Evolutionary conservation across 1,140 invertebrate genomes (phyloP), one percentile per base, ranked within the genome.

Genomic region (Hesperophylax magnus): DNA sequence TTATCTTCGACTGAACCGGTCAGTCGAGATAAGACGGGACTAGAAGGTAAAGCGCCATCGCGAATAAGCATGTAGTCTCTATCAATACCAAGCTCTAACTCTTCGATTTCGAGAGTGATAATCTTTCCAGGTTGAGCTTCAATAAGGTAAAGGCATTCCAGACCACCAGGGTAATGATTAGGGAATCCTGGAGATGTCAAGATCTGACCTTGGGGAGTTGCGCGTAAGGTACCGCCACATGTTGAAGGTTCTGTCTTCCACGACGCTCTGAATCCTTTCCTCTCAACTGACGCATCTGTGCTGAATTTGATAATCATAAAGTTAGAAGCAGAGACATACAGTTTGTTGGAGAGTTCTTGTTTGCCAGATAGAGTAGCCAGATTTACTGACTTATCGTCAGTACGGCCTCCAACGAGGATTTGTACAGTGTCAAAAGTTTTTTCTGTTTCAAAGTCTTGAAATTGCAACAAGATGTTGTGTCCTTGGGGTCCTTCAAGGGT

Each of bases 221-320:
- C 96, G 86, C 94, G 91, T 31, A 98, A 89, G 61, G 93, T 93
- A 34, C 96, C 96, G 39, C 97, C 96, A 87, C 97, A 98, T 18
- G 93, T 94, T 85, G 97, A 96, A 14, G 96, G 96, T 88, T 98
- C 97, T 1, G 96, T 97, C 89, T 97, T 97, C 96, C 96, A 97
- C 1, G 96, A 96, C 61, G 96, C 96, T 60, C 96, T 93, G 88
- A 98, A 99, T 74, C 97, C 97, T 91, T 97, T 96, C 82, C 95
- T 95, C 90, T 99, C 97, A 27, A 98, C 97, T 3, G 96, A 96
- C 14, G 94, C 95, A 87, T 99, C 98, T 0, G 97, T 96, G 83
- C 96, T 96, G 90, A 99, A 99, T 88, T 98, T 98, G 80, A 99
- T 94, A 78, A 98, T 98, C 97, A 99, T 98, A 84, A 99, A 98